phyloP scores from a whole-genome alignment of 2,797 vertebrate genomes.

The Sebastolobus altivelis region DNA sequence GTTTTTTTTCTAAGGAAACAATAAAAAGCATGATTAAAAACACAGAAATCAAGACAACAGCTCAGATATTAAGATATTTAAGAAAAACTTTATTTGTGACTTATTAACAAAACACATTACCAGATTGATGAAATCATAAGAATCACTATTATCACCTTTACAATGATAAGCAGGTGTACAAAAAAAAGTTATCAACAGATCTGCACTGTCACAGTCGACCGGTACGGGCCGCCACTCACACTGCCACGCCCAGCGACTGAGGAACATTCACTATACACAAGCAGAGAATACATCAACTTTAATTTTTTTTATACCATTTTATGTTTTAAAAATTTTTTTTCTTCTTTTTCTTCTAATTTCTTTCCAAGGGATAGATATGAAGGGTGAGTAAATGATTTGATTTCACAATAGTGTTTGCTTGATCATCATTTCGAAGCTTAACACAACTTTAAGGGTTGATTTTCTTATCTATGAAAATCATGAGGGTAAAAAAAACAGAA shows the following conservation, averaged over 20 bases:
- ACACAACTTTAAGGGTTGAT: conserved; percentile 81
- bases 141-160: conserved; percentile 93
- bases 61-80: conserved; percentile 86
- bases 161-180: conserved; percentile 94
- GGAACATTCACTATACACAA: conserved; percentile 99
- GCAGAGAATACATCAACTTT: conserved; percentile 94
- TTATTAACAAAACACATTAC: conserved; percentile 95
- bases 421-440: conserved; percentile 88
- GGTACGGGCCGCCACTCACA: conserved; percentile 85
- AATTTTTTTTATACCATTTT: conserved; percentile 58
- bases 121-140: conserved; percentile 86
- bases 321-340: conserved; percentile 55
- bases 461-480: conserved; percentile 72
- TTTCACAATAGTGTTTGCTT: conserved; percentile 90
- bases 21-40: neutral
- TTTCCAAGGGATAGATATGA: conserved; percentile 79
- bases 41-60: conserved; percentile 15
- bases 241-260: conserved; percentile 85
- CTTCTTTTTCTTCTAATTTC: conserved; percentile 24
- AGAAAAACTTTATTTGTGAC: conserved; percentile 99
- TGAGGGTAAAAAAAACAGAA: conserved; percentile 76
- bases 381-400: conserved; percentile 91
- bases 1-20: too few relatives aligned
- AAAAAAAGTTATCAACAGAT: conserved; percentile 89
- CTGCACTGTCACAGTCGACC: conserved; percentile 91